phyloP scores from a whole-genome alignment of 2,797 vertebrate genomes.

The Hoplostethus atlanticus region DNA sequence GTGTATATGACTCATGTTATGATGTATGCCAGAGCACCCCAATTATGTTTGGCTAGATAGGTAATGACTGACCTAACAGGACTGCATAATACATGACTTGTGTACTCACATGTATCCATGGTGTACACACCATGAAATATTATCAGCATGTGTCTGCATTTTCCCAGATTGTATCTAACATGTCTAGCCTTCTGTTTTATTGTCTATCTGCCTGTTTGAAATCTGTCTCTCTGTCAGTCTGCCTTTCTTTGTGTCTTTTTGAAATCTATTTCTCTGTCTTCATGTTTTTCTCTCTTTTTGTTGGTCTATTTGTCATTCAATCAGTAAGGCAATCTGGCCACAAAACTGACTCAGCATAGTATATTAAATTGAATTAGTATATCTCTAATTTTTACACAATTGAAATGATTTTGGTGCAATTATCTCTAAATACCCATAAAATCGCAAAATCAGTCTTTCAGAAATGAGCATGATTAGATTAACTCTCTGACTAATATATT shows the following conservation, averaged over 20 bases:
- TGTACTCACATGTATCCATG: slow-evolving; percentile 40
- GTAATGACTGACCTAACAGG: slow-evolving; percentile 31
- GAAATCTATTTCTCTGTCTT: slow-evolving; percentile 11
- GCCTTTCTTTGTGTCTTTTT: slow-evolving; percentile 31
- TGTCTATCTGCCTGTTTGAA: not conserved
- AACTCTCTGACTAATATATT: slow-evolving; percentile 5
- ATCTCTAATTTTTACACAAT: not conserved
- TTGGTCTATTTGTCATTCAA: slow-evolving; percentile 12
- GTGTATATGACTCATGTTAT: slow-evolving; percentile 10
- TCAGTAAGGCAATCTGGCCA: slow-evolving; percentile 4
- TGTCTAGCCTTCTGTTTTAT: slow-evolving; percentile 30
- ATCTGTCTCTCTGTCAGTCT: slow-evolving; percentile 11
- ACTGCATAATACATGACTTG: slow-evolving; percentile 43
- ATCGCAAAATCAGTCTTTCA: not conserved
- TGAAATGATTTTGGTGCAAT: not conserved
- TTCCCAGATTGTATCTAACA: slow-evolving; percentile 45
- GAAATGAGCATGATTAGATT: not conserved
- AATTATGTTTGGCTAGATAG: slow-evolving; percentile 45
- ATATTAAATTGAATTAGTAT: slow-evolving; percentile 3
- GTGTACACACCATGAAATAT: slow-evolving; percentile 33
- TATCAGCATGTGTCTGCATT: slow-evolving; percentile 50
- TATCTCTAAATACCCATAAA: slow-evolving; percentile 8
- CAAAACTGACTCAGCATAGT: not conserved
- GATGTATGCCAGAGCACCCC: slow-evolving; percentile 30
- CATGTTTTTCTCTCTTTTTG: slow-evolving; percentile 18